Evolutionary conservation across 2,113 vertebrate genomes (phyloP).

Genomic region (Aphyosemion australe): DNA sequence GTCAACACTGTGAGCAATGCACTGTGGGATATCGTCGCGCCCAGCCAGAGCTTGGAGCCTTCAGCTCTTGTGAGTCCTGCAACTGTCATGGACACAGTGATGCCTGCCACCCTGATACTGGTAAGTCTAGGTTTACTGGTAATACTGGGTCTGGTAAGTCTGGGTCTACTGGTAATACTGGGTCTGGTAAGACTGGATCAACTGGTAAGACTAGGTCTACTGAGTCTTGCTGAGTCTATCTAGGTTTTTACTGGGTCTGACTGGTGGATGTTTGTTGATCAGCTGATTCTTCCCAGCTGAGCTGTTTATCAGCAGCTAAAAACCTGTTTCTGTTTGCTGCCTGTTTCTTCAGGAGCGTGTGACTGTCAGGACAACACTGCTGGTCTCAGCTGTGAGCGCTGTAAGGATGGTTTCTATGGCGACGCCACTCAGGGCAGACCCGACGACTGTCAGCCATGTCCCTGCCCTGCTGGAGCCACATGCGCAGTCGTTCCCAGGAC

Average conservation of each 20-base stretch:
- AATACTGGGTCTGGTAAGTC: background rate
- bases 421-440: constrained; percentile 84
- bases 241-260: background rate
- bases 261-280: rapidly evolving
- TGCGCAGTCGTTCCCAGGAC: constrained; percentile 90
- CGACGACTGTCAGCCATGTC: constrained; percentile 87
- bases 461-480: constrained; percentile 87
- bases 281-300: background rate
- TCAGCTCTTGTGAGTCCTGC: constrained; percentile 91
- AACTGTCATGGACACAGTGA: constrained; percentile 92
- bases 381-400: constrained; percentile 91
- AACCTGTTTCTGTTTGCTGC: background rate
- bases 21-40: constrained; percentile 86
- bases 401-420: constrained; percentile 90
- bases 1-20: constrained; percentile 93
- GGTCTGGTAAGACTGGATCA: constrained; percentile 64
- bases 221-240: background rate
- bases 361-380: constrained; percentile 89
- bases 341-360: constrained; percentile 81
- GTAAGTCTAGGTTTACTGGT: constrained; percentile 57
- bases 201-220: background rate
- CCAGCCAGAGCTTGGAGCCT: constrained; percentile 80
- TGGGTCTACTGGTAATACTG: constrained; percentile 60
- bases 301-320: background rate
- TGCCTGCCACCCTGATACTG: constrained; percentile 84